Percentiles rank a stretch among this genome's conserved stretches.
phyloP scores from a whole-genome alignment of 2,888 invertebrate species.

The Xestia ashworthii region DNA sequence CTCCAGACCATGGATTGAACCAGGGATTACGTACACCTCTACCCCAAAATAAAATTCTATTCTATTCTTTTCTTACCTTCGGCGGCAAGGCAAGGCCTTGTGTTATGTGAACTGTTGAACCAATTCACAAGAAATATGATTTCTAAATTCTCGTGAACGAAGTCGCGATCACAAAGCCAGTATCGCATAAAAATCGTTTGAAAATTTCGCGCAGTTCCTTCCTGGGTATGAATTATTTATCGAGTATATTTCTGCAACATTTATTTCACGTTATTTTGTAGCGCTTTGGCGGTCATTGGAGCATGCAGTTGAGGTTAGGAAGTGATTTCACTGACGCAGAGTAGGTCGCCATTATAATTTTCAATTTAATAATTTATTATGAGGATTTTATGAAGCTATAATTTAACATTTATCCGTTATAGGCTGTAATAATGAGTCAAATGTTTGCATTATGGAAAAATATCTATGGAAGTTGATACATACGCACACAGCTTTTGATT shows the following conservation, averaged over 20 bases:
- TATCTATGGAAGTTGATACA: background rate
- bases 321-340: constrained; percentile 13
- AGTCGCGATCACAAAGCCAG: constrained; percentile 7
- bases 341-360: background rate
- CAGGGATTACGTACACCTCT: background rate
- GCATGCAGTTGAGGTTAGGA: constrained; percentile 21
- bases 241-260: constrained; percentile 55
- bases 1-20: too few relatives aligned
- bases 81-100: too few relatives aligned
- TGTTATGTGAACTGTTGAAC: background rate
- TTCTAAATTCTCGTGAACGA: background rate
- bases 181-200: constrained; percentile 35
- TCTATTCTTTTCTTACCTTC: too few relatives aligned
- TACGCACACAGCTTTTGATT: too few relatives aligned
- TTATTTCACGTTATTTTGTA: constrained; percentile 44
- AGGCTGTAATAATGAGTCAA: background rate
- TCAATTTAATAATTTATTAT: background rate
- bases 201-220: constrained; percentile 41
- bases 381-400: background rate
- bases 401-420: background rate
- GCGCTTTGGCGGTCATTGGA: constrained; percentile 43
- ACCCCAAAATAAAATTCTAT: too few relatives aligned
- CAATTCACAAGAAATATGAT: background rate
- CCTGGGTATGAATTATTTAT: constrained; percentile 60
- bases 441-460: background rate